Evolutionary conservation across 2,888 invertebrate genomes (phyloP), one percentile per base, ranked within the genome.

Genomic region (Agrenia bidenticulata): DNA sequence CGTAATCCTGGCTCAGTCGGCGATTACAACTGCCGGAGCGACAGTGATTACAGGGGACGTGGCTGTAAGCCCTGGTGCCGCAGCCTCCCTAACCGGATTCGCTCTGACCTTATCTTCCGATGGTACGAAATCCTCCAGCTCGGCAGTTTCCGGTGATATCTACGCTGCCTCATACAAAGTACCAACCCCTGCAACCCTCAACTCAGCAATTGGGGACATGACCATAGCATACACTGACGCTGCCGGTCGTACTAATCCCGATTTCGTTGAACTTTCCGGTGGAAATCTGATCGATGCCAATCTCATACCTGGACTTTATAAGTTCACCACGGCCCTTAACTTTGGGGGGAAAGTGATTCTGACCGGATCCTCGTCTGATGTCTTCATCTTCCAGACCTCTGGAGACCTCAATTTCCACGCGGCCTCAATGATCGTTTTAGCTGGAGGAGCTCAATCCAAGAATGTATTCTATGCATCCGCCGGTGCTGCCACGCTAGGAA

Each of bases 221-320:
- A 26, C n/a, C n/a, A n/a, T 54, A 11, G 61, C 61, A n/a, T 61
- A 61, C n/a, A 37, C 19, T 19, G 61, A 61, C 21, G 61, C 54
- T 13, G 21, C 61, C 1, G 39, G 54, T 4, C 17, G 61, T 17
- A 23, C 9, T 4, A 54, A 61, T n/a, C 61, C 61, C 2, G 61
- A 61, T 26, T 15, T 37, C 2, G 17, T 53, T 39, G 54, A 61
- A 41, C 13, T 2, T 27, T 32, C 11, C 13, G 23, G 24, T 7
- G 41, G 39, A 11, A 17, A 2, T 9, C 1, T 39, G 0, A 39
- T 7, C 11, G 50, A 17, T 15, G 15, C 17, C 9, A 53, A 39
- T 1, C 21, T 61, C 9, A 15, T 13, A 9, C 39, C n/a, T 15
- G 61, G 61, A 1, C 17, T 61, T 0, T 61, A 61, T 41, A 61